Base-by-base conservation (phyloP, 2,797 vertebrate species). In the Emydoidea blandingii region DNA sequence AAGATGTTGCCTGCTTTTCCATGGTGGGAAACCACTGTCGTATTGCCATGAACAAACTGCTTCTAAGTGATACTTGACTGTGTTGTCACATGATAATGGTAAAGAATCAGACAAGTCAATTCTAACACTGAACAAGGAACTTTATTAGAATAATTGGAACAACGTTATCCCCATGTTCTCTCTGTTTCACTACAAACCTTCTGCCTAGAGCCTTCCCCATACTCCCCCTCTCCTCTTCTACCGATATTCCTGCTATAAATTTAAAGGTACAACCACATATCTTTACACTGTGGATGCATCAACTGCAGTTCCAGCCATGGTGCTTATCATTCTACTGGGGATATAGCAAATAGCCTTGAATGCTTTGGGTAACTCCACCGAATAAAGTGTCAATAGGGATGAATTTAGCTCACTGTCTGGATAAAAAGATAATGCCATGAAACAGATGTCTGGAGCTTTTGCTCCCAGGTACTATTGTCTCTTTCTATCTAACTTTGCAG, bases 1-100 rank as follows among this genome's bases (percentile, higher is more conserved):
- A 90, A 6, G 0, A 0, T 62, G 3, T 90, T 83, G 81, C 65
- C 65, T 57, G 34, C 11, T 91, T 90, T 52, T 6, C 50, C 18
- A 25, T 41, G 78, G 84, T 49, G 81, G 81, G 86, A 92, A 94
- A 31, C 82, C 91, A 72, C 52, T n/a, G 76, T 21, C 94, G 49
- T 86, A 68, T 72, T 92, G 57, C 21, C 37, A 44, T 84, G 90
- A 96, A 96, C 90, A 87, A 8, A 6, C 5, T 44, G 5, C 59
- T 88, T 19, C 5, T 1, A 84, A 89, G 88, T 31, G 79, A 34
- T 50, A 88, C 81, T 9, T 95, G 88, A 10, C 44, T 80, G 0
- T 44, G n/a, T 0, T 65, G 23, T 44, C 72, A 44, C 54, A 74
- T 1, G 0, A 54, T 85, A 94, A 93, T 59, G 91, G 78, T 85